Evolutionary conservation across 1,140 invertebrate species (phyloP), one percentile per base, ranked within the genome.

Genomic region (Lordiphosa mommai): DNA sequence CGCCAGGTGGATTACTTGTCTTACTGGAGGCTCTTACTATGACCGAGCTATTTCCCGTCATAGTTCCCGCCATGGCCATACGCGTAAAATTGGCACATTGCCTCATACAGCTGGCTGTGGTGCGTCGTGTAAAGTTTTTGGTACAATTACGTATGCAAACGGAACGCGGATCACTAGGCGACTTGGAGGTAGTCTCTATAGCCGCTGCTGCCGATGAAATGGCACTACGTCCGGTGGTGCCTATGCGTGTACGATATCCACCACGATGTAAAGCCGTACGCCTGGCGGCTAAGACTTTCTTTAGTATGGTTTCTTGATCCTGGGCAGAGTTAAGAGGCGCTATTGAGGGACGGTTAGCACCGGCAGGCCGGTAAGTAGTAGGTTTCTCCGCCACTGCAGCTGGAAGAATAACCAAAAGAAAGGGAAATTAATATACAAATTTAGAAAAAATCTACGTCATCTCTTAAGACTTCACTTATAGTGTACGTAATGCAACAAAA

Each of bases 231-330:
- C 71, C 73, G 2, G 87, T 88, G 48, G 85, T 85, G 17, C 65
- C 84, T 86, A 80, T 51, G 67, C 85, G 52, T 82, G 88, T 86
- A 88, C 91, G 53, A 86, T 89, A 53, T 61, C 88, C 55, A 88
- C 87, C 69, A 67, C 84, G 50, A 79, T 91, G 47, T 70, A 89
- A 12, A 72, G 89, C 66, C 79, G 89, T 72, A 12, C 91, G 84
- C 8, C 91, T 74, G 1, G 91, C 91, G 0, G 91, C 91, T 43
- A 92, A 82, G 16, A 92, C 76, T 20, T 90, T 90, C 77, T 91
- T 87, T 44, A 92, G 79, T 58, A 90, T 91, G 17, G 90, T 90
- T 37, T 92, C 90, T 13, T 91, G 73, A 40, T 88, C 72, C 48
- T 85, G 82, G 1, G 82, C 77, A 3, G 77, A 61, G 40, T 53